Percentiles rank a stretch among this genome's conserved stretches.
These are phyloP conservation scores for Lasioglossum villosulum DNA, from an alignment of 2,888 invertebrate species.

Conservation along the genomic window DNA sequence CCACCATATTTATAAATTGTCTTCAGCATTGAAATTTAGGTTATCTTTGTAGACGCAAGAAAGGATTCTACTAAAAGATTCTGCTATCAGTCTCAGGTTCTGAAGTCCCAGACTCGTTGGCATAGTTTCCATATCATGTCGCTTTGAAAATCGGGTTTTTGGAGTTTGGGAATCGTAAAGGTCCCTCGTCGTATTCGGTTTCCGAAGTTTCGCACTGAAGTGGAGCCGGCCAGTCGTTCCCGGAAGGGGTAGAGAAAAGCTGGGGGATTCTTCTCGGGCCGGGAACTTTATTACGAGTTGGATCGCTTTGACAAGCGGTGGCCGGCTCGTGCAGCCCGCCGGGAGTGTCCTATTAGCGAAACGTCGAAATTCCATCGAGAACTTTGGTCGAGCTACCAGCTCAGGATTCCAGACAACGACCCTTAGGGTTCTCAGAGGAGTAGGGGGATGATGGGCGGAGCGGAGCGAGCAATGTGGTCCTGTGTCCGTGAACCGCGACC, in stretches of 20 bases:
- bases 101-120: too few relatives aligned
- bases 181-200: too few relatives aligned
- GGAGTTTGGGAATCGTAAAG: too few relatives aligned
- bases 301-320: conserved; percentile 38
- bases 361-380: conserved; percentile 69
- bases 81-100: too few relatives aligned
- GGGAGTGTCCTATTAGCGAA: conserved; percentile 56
- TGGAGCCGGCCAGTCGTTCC: neutral
- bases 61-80: too few relatives aligned
- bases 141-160: too few relatives aligned
- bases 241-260: neutral
- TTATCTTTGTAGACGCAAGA: too few relatives aligned
- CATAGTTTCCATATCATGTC: too few relatives aligned
- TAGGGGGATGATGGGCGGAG: neutral
- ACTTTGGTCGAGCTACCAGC: conserved; percentile 63
- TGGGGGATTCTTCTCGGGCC: conserved; percentile 14
- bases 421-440: conserved; percentile 34
- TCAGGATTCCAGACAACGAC: conserved; percentile 53
- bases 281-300: conserved; percentile 36
- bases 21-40: too few relatives aligned
- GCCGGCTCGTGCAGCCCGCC: conserved; percentile 1
- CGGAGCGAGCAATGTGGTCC: neutral
- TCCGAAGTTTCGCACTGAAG: neutral
- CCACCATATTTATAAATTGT: too few relatives aligned
- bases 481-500: neutral